Evolutionary conservation across 2,113 vertebrate genomes (phyloP).

Genomic region (Mastomys natalensis): DNA sequence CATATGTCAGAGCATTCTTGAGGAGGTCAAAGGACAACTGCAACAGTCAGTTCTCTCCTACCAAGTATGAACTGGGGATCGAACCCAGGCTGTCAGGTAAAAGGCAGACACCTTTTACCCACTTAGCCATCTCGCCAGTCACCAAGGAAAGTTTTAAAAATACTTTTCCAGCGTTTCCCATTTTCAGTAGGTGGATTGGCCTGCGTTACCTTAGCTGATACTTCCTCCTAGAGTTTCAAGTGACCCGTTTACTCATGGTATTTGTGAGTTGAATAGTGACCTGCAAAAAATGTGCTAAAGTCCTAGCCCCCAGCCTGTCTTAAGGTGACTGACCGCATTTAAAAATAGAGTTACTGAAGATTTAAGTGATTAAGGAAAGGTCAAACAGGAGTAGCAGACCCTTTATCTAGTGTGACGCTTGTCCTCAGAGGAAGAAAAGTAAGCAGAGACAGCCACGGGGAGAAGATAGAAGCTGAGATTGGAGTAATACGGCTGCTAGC

Average conservation of each 20-base stretch:
- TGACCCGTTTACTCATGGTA: not conserved
- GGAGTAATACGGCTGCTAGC: not conserved
- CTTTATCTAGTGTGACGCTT: not conserved
- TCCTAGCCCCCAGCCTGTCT: not conserved
- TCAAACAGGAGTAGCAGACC: not conserved
- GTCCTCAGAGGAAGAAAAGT: not conserved
- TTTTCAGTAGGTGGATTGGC: not conserved
- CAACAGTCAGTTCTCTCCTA: not conserved
- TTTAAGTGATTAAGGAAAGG: not conserved
- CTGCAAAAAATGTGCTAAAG: not conserved
- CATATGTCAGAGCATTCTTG: too few species aligned
- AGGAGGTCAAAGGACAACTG: not conserved
- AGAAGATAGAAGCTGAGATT: not conserved
- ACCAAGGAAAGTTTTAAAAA: not conserved
- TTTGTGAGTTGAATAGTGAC: not conserved
- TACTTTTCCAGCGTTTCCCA: not conserved
- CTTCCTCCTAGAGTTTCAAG: not conserved
- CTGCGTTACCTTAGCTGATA: not conserved
- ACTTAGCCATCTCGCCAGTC: not conserved
- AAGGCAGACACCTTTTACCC: not conserved
- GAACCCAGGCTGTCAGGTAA: not conserved
- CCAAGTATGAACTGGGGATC: not conserved
- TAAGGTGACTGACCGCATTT: not conserved
- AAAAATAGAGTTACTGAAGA: not conserved
- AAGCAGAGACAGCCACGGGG: not conserved